Evolutionary conservation across 1,140 invertebrate genomes (phyloP).

Genomic region (Saccostrea echinata): DNA sequence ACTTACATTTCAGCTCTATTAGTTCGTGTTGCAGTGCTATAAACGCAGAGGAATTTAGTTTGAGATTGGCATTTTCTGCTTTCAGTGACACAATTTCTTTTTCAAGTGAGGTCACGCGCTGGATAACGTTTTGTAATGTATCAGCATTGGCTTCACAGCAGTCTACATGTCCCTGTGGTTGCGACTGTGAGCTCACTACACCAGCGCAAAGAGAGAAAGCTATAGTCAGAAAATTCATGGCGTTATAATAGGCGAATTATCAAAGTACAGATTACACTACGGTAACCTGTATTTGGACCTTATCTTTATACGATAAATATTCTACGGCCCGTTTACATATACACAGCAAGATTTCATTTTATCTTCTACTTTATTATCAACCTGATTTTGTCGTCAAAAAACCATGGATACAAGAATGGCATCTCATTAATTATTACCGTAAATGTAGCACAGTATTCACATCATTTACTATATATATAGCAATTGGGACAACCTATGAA

Average conservation of each 20-base stretch:
- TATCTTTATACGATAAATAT: neutral
- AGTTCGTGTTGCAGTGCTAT: neutral
- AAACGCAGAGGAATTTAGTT: neutral
- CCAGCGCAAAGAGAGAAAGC: neutral
- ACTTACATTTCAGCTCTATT: neutral
- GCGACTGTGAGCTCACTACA: neutral
- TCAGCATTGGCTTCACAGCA: neutral
- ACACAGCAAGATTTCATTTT: too few relatives aligned
- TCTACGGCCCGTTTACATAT: too few relatives aligned
- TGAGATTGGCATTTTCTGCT: neutral
- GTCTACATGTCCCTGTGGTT: neutral
- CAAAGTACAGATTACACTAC: neutral
- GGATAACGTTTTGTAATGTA: neutral
- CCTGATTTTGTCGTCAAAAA: too few relatives aligned
- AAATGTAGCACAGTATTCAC: too few relatives aligned
- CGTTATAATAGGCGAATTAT: neutral
- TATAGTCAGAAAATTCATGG: neutral
- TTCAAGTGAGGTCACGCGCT: constrained; percentile 10
- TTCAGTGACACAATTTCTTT: neutral
- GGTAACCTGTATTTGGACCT: neutral
- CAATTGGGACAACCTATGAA: too few relatives aligned
- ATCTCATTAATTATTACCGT: too few relatives aligned
- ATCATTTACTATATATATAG: too few relatives aligned
- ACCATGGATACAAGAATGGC: too few relatives aligned
- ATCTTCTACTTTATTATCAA: too few relatives aligned